Evolutionary conservation across 2,113 vertebrate species (phyloP).

Genomic region (Donacobius atricapilla): DNA sequence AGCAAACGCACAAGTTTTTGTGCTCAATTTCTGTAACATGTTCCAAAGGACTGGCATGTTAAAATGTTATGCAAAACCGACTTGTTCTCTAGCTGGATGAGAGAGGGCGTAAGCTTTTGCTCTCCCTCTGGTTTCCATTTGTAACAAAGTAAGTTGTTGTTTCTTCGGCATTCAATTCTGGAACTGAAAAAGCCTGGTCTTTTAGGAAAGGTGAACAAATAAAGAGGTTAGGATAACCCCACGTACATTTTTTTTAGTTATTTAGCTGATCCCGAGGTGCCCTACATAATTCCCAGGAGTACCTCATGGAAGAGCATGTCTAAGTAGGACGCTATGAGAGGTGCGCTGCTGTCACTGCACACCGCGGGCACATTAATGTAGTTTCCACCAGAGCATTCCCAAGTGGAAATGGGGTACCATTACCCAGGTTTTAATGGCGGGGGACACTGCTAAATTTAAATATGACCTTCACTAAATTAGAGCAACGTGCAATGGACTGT

Average conservation of each 20-base stretch:
- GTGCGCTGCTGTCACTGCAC: not conserved
- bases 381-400: not conserved
- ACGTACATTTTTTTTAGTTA: not conserved
- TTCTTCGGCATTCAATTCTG: not conserved
- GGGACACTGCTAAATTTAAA: conserved; percentile 7
- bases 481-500: not conserved
- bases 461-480: conserved; percentile 1
- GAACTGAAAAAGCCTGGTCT: not conserved
- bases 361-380: accelerated
- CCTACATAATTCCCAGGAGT: not conserved
- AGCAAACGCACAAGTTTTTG: not conserved
- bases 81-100: not conserved
- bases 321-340: not conserved
- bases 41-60: not conserved
- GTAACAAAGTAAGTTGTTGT: not conserved
- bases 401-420: not conserved
- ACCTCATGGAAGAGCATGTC: not conserved
- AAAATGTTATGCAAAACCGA: not conserved
- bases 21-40: not conserved
- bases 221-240: not conserved
- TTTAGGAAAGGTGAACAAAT: not conserved
- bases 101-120: not conserved
- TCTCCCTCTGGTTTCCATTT: not conserved
- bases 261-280: not conserved
- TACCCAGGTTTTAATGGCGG: not conserved